These are phyloP conservation scores for Lasioglossum calceatum DNA, from an alignment of 2,888 invertebrate species.

Conservation along the genomic window DNA sequence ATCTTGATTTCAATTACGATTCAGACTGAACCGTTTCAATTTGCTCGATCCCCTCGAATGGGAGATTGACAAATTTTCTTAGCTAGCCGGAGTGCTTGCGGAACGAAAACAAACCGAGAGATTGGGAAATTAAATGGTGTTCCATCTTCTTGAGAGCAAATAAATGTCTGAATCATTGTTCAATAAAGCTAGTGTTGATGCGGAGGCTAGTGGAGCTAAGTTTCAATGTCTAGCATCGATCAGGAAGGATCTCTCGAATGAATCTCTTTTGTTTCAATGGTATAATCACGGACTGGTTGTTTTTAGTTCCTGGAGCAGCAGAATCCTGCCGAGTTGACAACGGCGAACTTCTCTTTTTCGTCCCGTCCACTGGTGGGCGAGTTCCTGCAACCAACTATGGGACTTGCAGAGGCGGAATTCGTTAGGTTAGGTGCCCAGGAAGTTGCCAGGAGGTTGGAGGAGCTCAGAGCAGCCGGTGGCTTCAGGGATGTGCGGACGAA, in stretches of 20 bases:
- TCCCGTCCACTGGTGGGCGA: slow-evolving; percentile 95
- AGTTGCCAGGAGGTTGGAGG: slow-evolving; percentile 89
- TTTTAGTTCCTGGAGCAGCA: slow-evolving; percentile 82
- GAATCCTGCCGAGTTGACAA: slow-evolving; percentile 87
- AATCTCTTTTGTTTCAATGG: neutral
- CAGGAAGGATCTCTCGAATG: neutral
- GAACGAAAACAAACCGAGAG: neutral
- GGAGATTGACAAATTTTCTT: neutral
- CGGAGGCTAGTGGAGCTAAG: neutral
- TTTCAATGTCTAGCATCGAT: neutral
- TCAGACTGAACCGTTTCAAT: neutral
- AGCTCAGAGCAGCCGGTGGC: slow-evolving; percentile 89
- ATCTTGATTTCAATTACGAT: neutral
- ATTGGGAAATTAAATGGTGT: neutral
- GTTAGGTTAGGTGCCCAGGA: slow-evolving; percentile 93
- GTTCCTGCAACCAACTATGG: slow-evolving; percentile 91
- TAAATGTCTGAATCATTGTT: neutral
- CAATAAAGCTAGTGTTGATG: neutral
- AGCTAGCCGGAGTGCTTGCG: neutral
- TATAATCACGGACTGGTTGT: neutral
- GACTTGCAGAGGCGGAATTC: slow-evolving; percentile 88
- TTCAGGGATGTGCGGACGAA: slow-evolving; percentile 84
- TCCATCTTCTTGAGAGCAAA: neutral
- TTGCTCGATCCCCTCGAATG: neutral
- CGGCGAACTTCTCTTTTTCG: slow-evolving; percentile 97